Conservation (phyloP, 2,888 invertebrate genomes). For the Lochmaea crataegi region DNA sequence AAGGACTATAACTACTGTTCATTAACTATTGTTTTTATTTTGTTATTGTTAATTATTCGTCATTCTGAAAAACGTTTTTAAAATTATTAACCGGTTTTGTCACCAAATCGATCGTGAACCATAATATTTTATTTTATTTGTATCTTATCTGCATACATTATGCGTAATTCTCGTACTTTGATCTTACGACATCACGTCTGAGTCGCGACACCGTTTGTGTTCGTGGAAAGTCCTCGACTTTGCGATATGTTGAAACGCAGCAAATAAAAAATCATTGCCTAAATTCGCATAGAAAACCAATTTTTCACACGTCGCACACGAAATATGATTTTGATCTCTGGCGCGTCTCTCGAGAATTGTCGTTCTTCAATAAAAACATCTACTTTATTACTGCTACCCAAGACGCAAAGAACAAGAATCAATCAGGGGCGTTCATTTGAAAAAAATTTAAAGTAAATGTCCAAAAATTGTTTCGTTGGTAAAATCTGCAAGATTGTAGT, state of each 20-base stretch:
- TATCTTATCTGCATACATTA: background rate
- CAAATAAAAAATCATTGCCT: constrained; percentile 58
- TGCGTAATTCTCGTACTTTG: constrained; percentile 1
- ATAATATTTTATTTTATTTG: constrained; percentile 4
- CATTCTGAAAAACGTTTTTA: no score
- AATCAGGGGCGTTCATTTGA: constrained; percentile 10
- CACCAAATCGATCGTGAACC: background rate
- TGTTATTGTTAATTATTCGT: no score
- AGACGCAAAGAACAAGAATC: constrained; percentile 45
- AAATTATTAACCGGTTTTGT: background rate
- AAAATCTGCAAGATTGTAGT: no score
- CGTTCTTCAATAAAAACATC: constrained; percentile 61
- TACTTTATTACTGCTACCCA: constrained; percentile 61
- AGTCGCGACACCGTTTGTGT: background rate
- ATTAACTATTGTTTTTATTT: no score
- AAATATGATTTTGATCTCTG: constrained; percentile 63
- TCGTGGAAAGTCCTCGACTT: background rate
- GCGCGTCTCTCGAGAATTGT: constrained; percentile 58
- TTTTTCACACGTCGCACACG: constrained; percentile 62
- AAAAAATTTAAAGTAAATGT: background rate
- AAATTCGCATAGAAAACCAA: constrained; percentile 61
- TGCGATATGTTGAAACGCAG: constrained; percentile 11
- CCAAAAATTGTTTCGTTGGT: background rate
- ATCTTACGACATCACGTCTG: constrained; percentile 13
- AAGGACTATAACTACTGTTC: no score